phyloP scores from a whole-genome alignment of 2,113 vertebrate species.

The Danionella cerebrum region DNA sequence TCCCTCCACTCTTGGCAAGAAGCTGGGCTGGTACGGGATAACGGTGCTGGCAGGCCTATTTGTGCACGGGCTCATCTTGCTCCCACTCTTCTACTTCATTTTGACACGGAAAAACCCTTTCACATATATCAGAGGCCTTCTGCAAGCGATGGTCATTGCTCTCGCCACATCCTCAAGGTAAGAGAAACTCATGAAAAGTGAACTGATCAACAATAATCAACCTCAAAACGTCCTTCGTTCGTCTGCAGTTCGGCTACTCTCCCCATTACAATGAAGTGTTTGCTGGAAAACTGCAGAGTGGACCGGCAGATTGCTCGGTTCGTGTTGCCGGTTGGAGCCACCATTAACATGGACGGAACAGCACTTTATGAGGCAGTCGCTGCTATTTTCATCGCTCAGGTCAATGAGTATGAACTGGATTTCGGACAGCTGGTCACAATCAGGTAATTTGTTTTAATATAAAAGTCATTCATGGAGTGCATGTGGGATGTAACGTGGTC shows the following conservation, averaged over 20 bases:
- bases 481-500: too few relatives aligned
- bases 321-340: conserved; percentile 78
- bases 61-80: conserved; percentile 68
- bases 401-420: conserved; percentile 81
- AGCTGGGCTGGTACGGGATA: conserved; percentile 76
- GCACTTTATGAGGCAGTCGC: conserved; percentile 82
- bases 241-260: conserved; percentile 75
- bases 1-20: conserved; percentile 65
- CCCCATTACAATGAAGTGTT: conserved; percentile 86
- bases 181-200: background rate
- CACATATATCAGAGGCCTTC: conserved; percentile 71
- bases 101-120: conserved; percentile 79
- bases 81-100: conserved; percentile 71
- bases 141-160: conserved; percentile 82
- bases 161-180: conserved; percentile 85
- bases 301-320: conserved; percentile 79
- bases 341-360: conserved; percentile 85
- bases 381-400: conserved; percentile 83
- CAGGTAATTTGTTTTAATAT: too few relatives aligned
- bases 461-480: too few relatives aligned
- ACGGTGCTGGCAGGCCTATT: conserved; percentile 74
- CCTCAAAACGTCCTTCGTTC: background rate
- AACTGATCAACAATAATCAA: background rate
- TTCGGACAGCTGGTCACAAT: conserved; percentile 81
- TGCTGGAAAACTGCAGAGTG: conserved; percentile 79